Conservation (phyloP, 2,113 vertebrate genomes). For the Euleptes europaea region DNA sequence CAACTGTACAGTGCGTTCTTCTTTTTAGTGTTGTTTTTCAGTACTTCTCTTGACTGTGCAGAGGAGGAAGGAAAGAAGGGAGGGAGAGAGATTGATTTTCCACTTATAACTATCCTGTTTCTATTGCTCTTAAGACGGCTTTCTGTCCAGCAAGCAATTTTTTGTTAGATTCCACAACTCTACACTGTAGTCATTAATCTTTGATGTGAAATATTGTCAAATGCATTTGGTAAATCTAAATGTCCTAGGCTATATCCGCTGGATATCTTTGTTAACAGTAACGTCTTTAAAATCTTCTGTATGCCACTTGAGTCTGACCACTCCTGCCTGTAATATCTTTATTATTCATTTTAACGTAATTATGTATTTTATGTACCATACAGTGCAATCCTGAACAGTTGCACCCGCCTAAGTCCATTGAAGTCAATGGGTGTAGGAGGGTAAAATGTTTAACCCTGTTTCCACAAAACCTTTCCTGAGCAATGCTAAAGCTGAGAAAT, state of each 20-base stretch:
- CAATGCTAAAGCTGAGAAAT: neutral
- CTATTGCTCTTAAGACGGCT: slow-evolving; percentile 22
- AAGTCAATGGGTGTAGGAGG: too few species aligned
- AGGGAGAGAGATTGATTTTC: slow-evolving; percentile 1
- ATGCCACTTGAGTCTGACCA: neutral
- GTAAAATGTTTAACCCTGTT: neutral
- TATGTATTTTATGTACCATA: too few species aligned
- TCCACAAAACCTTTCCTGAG: neutral
- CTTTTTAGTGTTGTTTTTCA: neutral
- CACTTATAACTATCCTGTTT: slow-evolving; percentile 12
- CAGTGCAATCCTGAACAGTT: too few species aligned
- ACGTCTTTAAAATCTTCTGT: slow-evolving; percentile 26
- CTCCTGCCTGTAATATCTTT: neutral
- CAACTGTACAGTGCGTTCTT: neutral
- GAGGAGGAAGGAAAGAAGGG: neutral
- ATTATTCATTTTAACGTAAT: neutral
- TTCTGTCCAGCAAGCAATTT: slow-evolving; percentile 26
- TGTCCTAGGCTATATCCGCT: neutral
- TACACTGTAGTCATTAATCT: neutral
- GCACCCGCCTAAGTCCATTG: too few species aligned
- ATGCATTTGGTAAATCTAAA: slow-evolving; percentile 37
- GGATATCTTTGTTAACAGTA: slow-evolving; percentile 36
- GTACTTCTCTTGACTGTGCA: neutral
- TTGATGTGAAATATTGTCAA: neutral
- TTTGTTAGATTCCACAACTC: slow-evolving; percentile 26